These are phyloP conservation scores for Argentina silus DNA, from an alignment of 2,797 vertebrate genomes.

Conservation along the genomic window DNA sequence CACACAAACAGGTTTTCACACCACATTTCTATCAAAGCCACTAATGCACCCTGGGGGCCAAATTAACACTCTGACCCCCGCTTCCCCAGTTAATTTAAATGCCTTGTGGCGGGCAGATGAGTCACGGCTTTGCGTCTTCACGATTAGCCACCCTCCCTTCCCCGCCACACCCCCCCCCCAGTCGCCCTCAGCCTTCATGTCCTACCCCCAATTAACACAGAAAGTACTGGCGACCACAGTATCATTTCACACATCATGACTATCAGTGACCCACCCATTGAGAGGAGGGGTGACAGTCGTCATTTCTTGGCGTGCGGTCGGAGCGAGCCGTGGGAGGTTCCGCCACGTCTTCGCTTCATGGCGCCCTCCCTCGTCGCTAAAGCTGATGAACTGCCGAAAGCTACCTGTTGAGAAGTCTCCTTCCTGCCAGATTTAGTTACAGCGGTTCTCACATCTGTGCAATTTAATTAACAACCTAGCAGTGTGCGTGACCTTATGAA, in stretches of 20 bases:
- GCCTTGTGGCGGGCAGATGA: conserved; percentile 29
- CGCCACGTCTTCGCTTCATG: conserved; percentile 17
- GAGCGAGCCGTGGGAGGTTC: background rate
- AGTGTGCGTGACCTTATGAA: conserved; percentile 44
- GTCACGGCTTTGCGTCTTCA: conserved; percentile 21
- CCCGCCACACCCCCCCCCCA: too few relatives aligned
- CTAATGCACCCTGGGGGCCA: conserved; percentile 22
- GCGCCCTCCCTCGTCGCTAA: background rate
- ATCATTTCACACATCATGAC: conserved; percentile 27
- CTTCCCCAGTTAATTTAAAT: conserved; percentile 21
- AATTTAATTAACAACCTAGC: conserved; percentile 34
- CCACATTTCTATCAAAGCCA: conserved; percentile 39
- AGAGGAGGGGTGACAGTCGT: background rate
- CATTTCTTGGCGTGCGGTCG: background rate
- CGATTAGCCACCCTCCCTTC: background rate
- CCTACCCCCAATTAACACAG: conserved; percentile 34
- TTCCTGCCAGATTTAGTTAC: conserved; percentile 40
- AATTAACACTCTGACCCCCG: conserved; percentile 35
- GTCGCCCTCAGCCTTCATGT: background rate
- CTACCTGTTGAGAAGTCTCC: conserved; percentile 43
- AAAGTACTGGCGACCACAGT: conserved; percentile 14
- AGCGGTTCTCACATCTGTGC: background rate
- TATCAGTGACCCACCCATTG: conserved; percentile 4
- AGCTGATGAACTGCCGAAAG: conserved; percentile 2
- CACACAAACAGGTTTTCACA: conserved; percentile 50